Evolutionary conservation across 2,888 invertebrate species (phyloP), one percentile per base, ranked within the genome.

Genomic region (Meandrusa payeni): DNA sequence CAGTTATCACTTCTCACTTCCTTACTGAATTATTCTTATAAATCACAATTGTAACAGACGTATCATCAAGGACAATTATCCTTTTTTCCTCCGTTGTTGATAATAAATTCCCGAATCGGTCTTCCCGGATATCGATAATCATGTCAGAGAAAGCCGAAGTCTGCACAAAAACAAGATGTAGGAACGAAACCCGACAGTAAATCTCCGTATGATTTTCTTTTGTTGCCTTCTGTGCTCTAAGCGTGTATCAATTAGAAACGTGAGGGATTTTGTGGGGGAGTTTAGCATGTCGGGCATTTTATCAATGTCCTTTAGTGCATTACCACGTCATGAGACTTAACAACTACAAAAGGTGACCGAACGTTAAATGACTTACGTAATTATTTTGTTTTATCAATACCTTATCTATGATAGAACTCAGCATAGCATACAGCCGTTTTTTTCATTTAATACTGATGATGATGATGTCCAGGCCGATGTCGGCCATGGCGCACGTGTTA

Each of bases 51-150:
- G 61, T 65, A 57, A 60, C 59, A 69, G 59, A 61, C 63, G 61
- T 61, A 72, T 72, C 57, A 71, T 69, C 63, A 61, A 62, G 62
- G 59, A 68, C 72, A 80, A 83, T 83, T 83, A 85, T 68, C 59
- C 65, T 76, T 81, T 83, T 82, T 78, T 70, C 64, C 51, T 24
- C 54, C 61, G 66, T 76, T 76, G 69, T 79, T 76, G 73, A 71
- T 75, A 73, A 69, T 58, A 59, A 65, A 65, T 58, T 61, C 58
- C 60, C 61, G 68, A 72, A 67, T 69, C 61, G 65, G 60, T 54
- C 80, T 76, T 85, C 79, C 86, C 86, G 87, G 87, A 87, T 83
- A 86, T 86, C 75, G 73, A 62, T 72, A 74, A 87, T 87, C 80
- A 80, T 53, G 59, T 57, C 55, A 57, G 74, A 62, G 75, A 79